Conservation (phyloP, 2,888 invertebrate species). For the Ochropleura leucogaster region DNA sequence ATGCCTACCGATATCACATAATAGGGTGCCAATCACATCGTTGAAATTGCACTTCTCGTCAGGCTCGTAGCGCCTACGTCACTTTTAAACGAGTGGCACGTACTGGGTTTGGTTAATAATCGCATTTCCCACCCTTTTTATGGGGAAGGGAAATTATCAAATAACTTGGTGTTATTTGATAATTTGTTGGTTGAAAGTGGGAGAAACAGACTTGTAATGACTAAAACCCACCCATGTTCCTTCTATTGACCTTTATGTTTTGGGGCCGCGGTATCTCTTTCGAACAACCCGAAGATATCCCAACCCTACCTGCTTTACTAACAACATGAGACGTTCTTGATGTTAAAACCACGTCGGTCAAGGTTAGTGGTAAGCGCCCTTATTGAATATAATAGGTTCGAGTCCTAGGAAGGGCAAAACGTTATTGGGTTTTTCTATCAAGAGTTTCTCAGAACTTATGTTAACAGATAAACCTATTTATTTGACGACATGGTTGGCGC, state of each 20-base stretch:
- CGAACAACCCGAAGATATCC: no score
- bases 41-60: neutral
- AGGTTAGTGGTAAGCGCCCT: neutral
- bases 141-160: no score
- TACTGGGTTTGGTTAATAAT: neutral
- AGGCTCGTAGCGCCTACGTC: constrained; percentile 1
- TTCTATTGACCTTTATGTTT: no score
- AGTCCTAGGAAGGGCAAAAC: neutral
- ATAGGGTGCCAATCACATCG: neutral
- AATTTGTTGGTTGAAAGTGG: no score
- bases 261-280: no score
- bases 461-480: no score
- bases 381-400: neutral
- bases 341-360: neutral
- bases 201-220: no score
- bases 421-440: neutral
- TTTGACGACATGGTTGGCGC: no score
- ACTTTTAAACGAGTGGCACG: neutral
- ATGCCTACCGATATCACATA: neutral
- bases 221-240: no score
- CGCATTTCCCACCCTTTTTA: neutral
- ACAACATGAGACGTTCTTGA: neutral
- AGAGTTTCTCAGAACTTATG: neutral
- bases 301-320: neutral
- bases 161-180: no score